These are phyloP conservation scores for Bos indicus DNA, from an alignment of 2,113 vertebrate genomes.

Conservation along the genomic window DNA sequence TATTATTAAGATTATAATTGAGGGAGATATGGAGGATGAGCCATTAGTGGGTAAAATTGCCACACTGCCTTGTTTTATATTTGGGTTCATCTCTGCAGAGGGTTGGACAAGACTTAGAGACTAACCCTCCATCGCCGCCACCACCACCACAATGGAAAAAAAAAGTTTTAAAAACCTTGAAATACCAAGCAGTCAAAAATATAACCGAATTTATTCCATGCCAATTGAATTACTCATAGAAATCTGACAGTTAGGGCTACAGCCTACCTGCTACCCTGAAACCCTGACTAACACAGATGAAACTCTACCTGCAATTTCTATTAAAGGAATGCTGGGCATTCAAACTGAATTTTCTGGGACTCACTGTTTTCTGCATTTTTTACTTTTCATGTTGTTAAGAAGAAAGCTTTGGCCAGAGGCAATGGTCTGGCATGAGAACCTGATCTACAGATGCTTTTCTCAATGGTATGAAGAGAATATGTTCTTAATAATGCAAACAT, in stretches of 20 bases:
- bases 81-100: neutral
- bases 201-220: conserved; percentile 62
- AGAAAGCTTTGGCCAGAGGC: conserved; percentile 73
- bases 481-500: conserved; percentile 71
- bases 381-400: conserved; percentile 66
- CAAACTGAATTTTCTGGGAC: conserved; percentile 71
- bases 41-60: neutral
- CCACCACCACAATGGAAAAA: neutral
- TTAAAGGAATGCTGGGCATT: conserved; percentile 68
- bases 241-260: conserved; percentile 54
- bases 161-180: conserved; percentile 38
- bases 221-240: conserved; percentile 73
- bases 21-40: neutral
- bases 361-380: conserved; percentile 68
- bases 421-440: conserved; percentile 62
- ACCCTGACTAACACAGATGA: conserved; percentile 73
- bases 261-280: conserved; percentile 60
- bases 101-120: neutral
- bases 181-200: conserved; percentile 61
- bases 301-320: conserved; percentile 69
- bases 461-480: conserved; percentile 58
- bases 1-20: neutral
- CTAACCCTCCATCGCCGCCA: neutral
- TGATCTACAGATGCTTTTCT: conserved; percentile 61
- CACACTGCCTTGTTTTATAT: conserved; percentile 22